Conservation (phyloP, 1,140 invertebrate genomes). For the Listronotus oregonensis region DNA sequence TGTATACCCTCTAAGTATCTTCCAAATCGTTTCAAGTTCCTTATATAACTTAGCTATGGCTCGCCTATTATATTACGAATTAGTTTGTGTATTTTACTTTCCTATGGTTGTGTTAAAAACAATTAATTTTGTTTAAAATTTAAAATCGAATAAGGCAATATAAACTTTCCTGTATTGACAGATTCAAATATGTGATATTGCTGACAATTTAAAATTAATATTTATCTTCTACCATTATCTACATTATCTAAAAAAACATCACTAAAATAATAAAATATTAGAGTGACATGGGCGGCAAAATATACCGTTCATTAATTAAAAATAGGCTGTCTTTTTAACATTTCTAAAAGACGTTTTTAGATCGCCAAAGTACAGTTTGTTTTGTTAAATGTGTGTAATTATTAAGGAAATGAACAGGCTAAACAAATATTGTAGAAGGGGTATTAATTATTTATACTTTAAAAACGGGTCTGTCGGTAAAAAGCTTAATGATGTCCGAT, state of each 20-base stretch:
- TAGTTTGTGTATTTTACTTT: constrained; percentile 24
- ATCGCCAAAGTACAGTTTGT: constrained; percentile 4
- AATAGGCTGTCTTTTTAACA: constrained; percentile 25
- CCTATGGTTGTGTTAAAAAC: constrained; percentile 27
- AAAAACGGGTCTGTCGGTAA: constrained; percentile 16
- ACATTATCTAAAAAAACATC: constrained; percentile 43
- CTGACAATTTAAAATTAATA: constrained; percentile 49
- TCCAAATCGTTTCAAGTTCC: constrained; percentile 27
- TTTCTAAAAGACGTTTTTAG: constrained; percentile 25
- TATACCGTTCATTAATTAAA: background rate
- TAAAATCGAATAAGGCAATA: constrained; percentile 47
- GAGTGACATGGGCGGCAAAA: constrained; percentile 24
- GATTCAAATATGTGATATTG: constrained; percentile 48
- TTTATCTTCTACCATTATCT: constrained; percentile 42
- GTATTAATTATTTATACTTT: background rate
- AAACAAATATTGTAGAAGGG: constrained; percentile 12
- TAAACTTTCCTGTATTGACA: constrained; percentile 42
- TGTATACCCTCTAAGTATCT: constrained; percentile 24
- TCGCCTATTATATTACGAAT: constrained; percentile 12
- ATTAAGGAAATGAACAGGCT: constrained; percentile 17
- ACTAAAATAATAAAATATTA: constrained; percentile 33
- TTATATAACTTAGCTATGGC: constrained; percentile 23
- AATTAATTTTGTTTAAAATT: constrained; percentile 27
- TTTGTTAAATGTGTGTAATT: constrained; percentile 17
- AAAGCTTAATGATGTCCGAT: constrained; percentile 39